Conservation (phyloP, 2,888 invertebrate species). For the Eucera pruinosa region DNA sequence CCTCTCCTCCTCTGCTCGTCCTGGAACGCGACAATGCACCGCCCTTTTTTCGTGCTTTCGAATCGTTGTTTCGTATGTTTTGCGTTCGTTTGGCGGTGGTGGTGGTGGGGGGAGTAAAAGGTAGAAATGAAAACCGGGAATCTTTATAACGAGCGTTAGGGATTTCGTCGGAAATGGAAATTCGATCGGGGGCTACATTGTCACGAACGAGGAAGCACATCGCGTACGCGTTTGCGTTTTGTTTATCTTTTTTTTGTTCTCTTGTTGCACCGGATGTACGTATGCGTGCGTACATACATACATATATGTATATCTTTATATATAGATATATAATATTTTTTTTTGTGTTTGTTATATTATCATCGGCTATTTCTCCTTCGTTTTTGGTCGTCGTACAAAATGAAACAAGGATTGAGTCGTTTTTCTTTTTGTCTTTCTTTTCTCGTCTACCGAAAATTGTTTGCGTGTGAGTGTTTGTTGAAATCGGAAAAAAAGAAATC, state of each 20-base stretch:
- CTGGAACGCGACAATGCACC: constrained; percentile 59
- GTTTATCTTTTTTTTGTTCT: constrained; percentile 30
- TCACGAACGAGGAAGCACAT: constrained; percentile 64
- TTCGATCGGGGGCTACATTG: constrained; percentile 49
- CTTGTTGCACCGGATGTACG: constrained; percentile 57
- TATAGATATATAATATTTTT: constrained; percentile 68
- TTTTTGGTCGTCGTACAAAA: constrained; percentile 54
- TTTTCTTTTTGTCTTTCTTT: constrained; percentile 6
- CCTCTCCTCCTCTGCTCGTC: constrained; percentile 65
- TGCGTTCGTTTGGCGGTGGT: background rate
- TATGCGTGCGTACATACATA: constrained; percentile 69
- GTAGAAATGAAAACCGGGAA: constrained; percentile 35
- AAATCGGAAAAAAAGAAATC: constrained; percentile 43
- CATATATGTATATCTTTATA: constrained; percentile 71
- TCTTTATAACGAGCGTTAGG: constrained; percentile 1
- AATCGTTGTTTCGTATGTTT: background rate
- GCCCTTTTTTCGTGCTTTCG: constrained; percentile 24
- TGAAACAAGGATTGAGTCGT: constrained; percentile 60
- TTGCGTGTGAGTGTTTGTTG: too few species aligned
- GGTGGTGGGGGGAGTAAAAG: background rate
- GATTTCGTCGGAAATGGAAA: constrained; percentile 39
- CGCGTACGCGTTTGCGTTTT: constrained; percentile 65
- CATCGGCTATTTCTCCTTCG: constrained; percentile 50
- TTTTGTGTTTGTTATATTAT: too few species aligned
- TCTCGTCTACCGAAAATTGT: constrained; percentile 24